phyloP scores from a whole-genome alignment of 2,113 vertebrate species.

The Cyprinodon tularosa region DNA sequence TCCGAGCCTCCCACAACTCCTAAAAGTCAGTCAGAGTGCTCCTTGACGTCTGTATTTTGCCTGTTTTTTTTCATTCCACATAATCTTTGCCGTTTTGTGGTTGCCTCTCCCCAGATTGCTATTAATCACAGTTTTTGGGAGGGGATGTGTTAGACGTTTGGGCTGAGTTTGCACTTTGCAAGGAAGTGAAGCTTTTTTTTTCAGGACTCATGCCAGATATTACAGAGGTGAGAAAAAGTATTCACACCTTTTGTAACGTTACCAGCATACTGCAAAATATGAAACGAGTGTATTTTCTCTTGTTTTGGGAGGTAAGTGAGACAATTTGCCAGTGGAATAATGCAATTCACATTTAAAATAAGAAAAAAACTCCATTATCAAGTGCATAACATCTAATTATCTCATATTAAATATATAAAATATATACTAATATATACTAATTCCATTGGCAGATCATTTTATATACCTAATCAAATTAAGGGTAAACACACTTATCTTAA shows the following conservation, averaged over 20 bases:
- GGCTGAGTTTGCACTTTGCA: conserved; percentile 54
- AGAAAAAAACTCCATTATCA: no score
- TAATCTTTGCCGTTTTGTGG: conserved; percentile 41
- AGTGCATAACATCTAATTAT: no score
- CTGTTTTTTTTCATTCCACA: conserved; percentile 7
- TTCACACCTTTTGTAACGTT: background rate
- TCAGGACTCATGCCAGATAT: conserved; percentile 63
- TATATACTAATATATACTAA: no score
- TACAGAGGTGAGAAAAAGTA: background rate
- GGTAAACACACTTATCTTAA: no score
- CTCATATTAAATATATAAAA: no score
- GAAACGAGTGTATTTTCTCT: no score
- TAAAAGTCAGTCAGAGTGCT: conserved; percentile 49
- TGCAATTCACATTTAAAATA: no score
- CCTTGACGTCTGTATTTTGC: conserved; percentile 65
- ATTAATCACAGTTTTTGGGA: conserved; percentile 29
- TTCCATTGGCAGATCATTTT: no score
- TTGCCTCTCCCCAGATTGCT: conserved; percentile 26
- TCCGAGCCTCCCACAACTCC: conserved; percentile 61
- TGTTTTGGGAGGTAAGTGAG: no score
- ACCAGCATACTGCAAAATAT: background rate
- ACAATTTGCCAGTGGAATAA: no score
- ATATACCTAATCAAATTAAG: no score
- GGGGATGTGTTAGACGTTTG: conserved; percentile 34
- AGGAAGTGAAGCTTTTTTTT: conserved; percentile 49